Conservation (phyloP, 2,797 vertebrate species). For the Gobio occitaniae region DNA sequence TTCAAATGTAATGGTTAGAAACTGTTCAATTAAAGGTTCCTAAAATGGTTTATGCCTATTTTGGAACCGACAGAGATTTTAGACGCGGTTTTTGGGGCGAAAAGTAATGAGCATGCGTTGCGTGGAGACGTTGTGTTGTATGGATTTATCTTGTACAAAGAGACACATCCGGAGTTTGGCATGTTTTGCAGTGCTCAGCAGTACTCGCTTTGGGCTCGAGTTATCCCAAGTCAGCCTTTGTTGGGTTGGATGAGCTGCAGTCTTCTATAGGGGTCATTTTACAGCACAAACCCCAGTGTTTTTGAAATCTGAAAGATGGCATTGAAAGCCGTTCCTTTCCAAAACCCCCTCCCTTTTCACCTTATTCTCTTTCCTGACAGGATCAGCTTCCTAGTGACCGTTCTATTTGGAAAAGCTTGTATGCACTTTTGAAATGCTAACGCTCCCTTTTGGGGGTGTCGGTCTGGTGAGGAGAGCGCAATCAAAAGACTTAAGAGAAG, state of each 20-base stretch:
- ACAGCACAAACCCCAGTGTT: constrained; percentile 66
- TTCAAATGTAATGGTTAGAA: background rate
- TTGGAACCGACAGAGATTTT: background rate
- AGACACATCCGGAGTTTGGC: background rate
- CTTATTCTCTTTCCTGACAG: constrained; percentile 55
- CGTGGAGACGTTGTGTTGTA: background rate
- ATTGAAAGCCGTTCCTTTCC: constrained; percentile 72
- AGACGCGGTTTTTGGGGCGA: background rate
- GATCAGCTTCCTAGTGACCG: constrained; percentile 76
- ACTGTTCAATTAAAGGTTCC: background rate
- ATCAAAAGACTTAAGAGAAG: constrained; percentile 73
- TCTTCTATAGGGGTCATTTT: constrained; percentile 61
- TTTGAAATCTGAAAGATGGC: constrained; percentile 75
- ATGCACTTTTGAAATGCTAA: constrained; percentile 83
- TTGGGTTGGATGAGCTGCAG: constrained; percentile 69
- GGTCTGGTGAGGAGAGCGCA: constrained; percentile 69
- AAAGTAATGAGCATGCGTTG: background rate
- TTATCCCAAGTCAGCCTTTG: constrained; percentile 62
- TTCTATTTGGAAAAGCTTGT: constrained; percentile 76
- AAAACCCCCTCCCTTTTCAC: constrained; percentile 65
- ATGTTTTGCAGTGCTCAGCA: constrained; percentile 12
- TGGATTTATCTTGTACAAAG: background rate
- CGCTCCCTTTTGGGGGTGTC: constrained; percentile 72
- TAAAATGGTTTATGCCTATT: background rate
- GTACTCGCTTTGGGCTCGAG: constrained; percentile 1